These are phyloP conservation scores for Mustelus asterias DNA, from an alignment of 2,113 vertebrate genomes.

Conservation along the genomic window DNA sequence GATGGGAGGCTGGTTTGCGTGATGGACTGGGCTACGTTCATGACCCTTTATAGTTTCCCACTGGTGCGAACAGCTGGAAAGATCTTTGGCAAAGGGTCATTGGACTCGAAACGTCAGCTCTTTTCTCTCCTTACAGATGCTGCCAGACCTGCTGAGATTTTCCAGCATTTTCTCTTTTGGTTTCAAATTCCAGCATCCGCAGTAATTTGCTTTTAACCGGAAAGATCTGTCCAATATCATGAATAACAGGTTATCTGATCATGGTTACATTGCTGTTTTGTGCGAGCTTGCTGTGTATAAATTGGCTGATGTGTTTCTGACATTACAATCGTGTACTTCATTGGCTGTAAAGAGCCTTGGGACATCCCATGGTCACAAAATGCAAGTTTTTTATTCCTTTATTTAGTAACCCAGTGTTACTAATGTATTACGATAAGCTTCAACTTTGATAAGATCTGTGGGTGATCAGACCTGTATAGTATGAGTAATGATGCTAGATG, in stretches of 20 bases:
- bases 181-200: no score
- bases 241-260: neutral
- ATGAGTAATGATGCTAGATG: neutral
- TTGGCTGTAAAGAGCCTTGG: neutral
- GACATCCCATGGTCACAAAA: neutral
- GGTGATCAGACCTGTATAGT: neutral
- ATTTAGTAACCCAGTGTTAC: neutral
- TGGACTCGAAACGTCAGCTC: no score
- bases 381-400: neutral
- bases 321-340: neutral
- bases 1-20: no score
- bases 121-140: no score
- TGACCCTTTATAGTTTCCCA: no score
- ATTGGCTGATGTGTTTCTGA: neutral
- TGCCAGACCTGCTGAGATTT: no score
- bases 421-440: neutral
- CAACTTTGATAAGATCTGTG: neutral
- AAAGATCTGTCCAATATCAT: neutral
- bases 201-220: no score
- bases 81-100: no score
- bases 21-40: no score
- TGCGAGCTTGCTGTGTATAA: neutral
- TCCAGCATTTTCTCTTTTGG: no score
- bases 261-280: neutral
- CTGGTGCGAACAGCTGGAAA: no score